These are phyloP conservation scores for Hydra vulgaris DNA, from an alignment of 30 jellyfish, hydroid and myxozoan genomes.

Conservation along the genomic window DNA sequence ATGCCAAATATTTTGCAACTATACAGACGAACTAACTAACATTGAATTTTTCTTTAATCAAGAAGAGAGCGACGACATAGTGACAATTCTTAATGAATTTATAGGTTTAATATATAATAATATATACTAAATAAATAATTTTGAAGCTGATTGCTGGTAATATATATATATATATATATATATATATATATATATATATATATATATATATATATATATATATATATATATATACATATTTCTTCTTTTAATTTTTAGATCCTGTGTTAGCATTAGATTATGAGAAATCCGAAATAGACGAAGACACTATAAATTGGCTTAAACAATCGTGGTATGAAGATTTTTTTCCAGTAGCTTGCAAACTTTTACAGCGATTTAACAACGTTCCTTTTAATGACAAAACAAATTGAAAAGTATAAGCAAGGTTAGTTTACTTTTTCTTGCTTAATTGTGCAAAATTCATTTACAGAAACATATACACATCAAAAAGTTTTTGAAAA, in stretches of 20 bases:
- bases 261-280: background rate
- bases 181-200: too few relatives aligned
- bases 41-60: constrained; percentile 65
- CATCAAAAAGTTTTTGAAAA: too few relatives aligned
- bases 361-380: constrained; percentile 37
- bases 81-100: constrained; percentile 42
- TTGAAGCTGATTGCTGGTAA: background rate
- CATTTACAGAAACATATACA: too few relatives aligned
- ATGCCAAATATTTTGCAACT: constrained; percentile 82
- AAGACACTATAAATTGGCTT: background rate
- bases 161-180: too few relatives aligned
- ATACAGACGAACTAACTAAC: constrained; percentile 63
- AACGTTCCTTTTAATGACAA: constrained; percentile 47
- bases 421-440: too few relatives aligned
- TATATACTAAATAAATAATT: too few relatives aligned
- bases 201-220: too few relatives aligned
- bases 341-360: constrained; percentile 54
- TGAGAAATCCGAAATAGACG: background rate
- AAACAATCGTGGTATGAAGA: constrained; percentile 45
- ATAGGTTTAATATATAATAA: constrained; percentile 57
- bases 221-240: too few relatives aligned
- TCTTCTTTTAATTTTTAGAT: too few relatives aligned
- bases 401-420: too few relatives aligned
- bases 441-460: too few relatives aligned
- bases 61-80: constrained; percentile 55